Evolutionary conservation across 2,797 vertebrate species (phyloP).

Genomic region (Artibeus jamaicensis): DNA sequence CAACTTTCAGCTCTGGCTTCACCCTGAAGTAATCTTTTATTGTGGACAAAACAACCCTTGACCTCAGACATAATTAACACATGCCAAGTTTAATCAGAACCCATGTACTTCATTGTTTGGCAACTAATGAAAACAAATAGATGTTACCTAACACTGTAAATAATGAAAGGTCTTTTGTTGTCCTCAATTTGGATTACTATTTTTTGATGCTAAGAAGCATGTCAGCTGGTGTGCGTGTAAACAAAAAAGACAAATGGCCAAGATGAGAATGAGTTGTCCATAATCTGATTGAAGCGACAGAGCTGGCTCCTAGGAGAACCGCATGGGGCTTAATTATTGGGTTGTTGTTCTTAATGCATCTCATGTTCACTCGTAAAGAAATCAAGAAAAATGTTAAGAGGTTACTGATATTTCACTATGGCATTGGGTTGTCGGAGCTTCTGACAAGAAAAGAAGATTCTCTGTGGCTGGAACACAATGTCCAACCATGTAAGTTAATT

Average conservation of each 20-base stretch:
- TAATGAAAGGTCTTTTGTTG: conserved; percentile 76
- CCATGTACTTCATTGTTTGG: conserved; percentile 73
- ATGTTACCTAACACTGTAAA: conserved; percentile 73
- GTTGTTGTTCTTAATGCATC: conserved; percentile 84
- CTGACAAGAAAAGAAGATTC: conserved; percentile 44
- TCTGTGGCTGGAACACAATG: background rate
- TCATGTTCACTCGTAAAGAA: conserved; percentile 84
- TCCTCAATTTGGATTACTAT: conserved; percentile 75
- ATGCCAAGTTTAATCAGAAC: conserved; percentile 77
- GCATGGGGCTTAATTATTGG: conserved; percentile 82
- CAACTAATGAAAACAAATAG: conserved; percentile 81
- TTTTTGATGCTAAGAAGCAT: conserved; percentile 81
- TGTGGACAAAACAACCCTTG: conserved; percentile 59
- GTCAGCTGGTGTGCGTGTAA: conserved; percentile 76
- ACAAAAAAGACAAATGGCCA: conserved; percentile 83
- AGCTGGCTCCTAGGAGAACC: conserved; percentile 82
- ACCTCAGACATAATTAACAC: conserved; percentile 76
- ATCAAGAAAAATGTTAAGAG: conserved; percentile 84
- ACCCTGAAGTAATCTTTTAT: conserved; percentile 69
- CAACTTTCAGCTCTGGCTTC: conserved; percentile 54
- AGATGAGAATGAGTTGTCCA: conserved; percentile 82
- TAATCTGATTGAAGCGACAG: conserved; percentile 83
- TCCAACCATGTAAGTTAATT: conserved; percentile 33
- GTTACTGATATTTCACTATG: conserved; percentile 67
- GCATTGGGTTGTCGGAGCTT: background rate